These are phyloP conservation scores for Charadrius vociferus DNA, from an alignment of 2,113 vertebrate genomes.

Conservation along the genomic window DNA sequence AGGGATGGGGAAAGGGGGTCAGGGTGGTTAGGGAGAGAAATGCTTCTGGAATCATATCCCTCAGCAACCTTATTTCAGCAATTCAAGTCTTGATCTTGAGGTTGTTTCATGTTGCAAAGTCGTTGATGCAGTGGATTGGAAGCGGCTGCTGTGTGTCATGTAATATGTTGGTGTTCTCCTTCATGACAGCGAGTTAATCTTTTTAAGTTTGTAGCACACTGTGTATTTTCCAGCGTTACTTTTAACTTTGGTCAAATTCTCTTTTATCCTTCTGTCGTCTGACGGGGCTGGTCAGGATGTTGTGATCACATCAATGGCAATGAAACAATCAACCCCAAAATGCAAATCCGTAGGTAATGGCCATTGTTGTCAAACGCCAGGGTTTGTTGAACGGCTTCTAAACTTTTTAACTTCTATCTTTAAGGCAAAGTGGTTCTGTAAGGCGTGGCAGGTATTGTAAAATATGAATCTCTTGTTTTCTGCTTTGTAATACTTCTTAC, in stretches of 20 bases:
- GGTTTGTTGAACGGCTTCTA: background rate
- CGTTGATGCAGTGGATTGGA: background rate
- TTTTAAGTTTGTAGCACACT: background rate
- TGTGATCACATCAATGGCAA: background rate
- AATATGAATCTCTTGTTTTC: background rate
- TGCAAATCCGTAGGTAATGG: background rate
- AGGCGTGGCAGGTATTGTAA: background rate
- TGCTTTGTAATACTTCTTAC: conserved; percentile 36
- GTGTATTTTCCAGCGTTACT: background rate
- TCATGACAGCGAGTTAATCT: background rate
- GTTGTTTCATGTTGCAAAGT: background rate
- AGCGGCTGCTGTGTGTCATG: background rate
- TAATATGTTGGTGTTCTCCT: background rate
- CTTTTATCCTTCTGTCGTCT: background rate
- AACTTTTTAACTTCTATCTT: background rate
- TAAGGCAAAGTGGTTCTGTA: background rate
- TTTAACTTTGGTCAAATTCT: background rate
- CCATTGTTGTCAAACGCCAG: background rate
- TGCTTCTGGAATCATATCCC: background rate
- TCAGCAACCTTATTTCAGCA: background rate
- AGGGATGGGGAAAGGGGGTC: background rate
- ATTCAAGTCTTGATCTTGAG: background rate
- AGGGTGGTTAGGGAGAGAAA: background rate
- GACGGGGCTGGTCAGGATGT: background rate
- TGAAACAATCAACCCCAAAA: background rate